Conservation (phyloP, 2,888 invertebrate species). For the Coronaproctus castanopsis region DNA sequence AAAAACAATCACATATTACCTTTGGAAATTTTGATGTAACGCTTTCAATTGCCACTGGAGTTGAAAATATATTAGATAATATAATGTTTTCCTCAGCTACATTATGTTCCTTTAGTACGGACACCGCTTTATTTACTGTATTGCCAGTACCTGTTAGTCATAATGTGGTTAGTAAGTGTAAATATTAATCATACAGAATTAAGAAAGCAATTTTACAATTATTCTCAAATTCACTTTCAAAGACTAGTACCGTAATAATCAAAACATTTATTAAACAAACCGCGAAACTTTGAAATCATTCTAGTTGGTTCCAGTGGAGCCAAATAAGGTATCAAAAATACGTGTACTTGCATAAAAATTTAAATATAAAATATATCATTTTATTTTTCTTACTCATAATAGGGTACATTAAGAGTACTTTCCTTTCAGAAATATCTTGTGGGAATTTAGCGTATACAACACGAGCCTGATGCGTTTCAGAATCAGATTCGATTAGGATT, state of each 20-base stretch:
- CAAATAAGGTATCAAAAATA: too few species aligned
- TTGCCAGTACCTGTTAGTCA: constrained; percentile 56
- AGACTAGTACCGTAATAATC: too few species aligned
- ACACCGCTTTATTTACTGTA: constrained; percentile 82
- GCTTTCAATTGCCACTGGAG: constrained; percentile 70
- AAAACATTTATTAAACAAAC: too few species aligned
- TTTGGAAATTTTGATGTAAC: constrained; percentile 63
- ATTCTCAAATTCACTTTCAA: not conserved
- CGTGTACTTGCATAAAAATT: too few species aligned
- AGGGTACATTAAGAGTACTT: constrained; percentile 90
- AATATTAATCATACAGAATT: constrained; percentile 1
- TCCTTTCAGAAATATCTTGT: constrained; percentile 72
- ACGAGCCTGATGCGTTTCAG: constrained; percentile 85
- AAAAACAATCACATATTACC: too few species aligned
- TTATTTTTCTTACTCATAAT: constrained; percentile 91
- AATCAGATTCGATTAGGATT: constrained; percentile 89
- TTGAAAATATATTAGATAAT: constrained; percentile 91
- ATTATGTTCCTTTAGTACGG: constrained; percentile 79
- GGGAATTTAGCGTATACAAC: constrained; percentile 97
- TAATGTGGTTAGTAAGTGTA: constrained; percentile 9
- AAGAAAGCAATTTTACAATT: not conserved
- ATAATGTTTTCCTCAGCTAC: constrained; percentile 88
- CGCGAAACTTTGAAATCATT: too few species aligned
- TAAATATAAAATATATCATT: constrained; percentile 15
- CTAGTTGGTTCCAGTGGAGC: too few species aligned